Evolutionary conservation across 2,113 vertebrate species (phyloP).

Genomic region (Podilymbus podiceps): DNA sequence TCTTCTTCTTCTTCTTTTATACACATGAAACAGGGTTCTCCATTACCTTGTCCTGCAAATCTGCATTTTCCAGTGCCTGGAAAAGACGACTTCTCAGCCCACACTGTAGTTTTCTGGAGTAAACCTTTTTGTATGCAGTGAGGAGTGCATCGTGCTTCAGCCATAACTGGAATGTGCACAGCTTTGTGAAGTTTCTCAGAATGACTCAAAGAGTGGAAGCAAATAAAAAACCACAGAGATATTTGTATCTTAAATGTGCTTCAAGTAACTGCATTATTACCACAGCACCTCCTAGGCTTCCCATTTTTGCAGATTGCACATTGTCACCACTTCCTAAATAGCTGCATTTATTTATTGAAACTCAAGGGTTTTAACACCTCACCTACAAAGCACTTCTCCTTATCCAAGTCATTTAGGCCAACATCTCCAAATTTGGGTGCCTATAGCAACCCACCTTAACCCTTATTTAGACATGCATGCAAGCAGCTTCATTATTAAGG

Average conservation of each 20-base stretch:
- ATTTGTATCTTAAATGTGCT: slow-evolving; percentile 87
- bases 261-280: slow-evolving; percentile 92
- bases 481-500: background rate
- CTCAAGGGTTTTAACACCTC: slow-evolving; percentile 57
- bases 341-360: slow-evolving; percentile 80
- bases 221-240: slow-evolving; percentile 84
- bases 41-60: background rate
- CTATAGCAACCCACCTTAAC: background rate
- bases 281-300: slow-evolving; percentile 83
- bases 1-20: slow-evolving; percentile 28
- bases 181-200: slow-evolving; percentile 76
- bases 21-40: background rate
- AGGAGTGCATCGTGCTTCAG: slow-evolving; percentile 1
- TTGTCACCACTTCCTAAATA: slow-evolving; percentile 91
- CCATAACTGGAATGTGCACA: slow-evolving; percentile 67
- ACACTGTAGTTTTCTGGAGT: background rate
- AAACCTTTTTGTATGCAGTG: background rate
- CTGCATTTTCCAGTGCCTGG: background rate
- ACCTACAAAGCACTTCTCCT: slow-evolving; percentile 20
- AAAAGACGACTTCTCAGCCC: background rate
- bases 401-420: background rate
- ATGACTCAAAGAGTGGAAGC: slow-evolving; percentile 75
- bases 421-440: background rate
- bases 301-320: slow-evolving; percentile 88
- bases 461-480: background rate